These are phyloP conservation scores for Craterocephalus amniculus DNA, from an alignment of 2,797 vertebrate species.

Conservation along the genomic window DNA sequence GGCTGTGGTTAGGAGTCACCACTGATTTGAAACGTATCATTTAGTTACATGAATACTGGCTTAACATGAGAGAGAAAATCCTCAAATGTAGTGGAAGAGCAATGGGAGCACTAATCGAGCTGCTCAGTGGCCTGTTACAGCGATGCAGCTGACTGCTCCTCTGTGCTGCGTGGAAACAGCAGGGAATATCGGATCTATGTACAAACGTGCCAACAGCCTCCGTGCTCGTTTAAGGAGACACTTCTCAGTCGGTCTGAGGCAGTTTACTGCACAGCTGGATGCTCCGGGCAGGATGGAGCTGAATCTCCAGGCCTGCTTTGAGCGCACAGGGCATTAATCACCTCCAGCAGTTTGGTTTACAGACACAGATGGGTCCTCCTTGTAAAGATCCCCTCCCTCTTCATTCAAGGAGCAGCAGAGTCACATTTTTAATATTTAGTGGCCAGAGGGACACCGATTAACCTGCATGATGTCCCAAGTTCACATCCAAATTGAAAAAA, in stretches of 20 bases:
- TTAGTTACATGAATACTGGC: slow-evolving; percentile 33
- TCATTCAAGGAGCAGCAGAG: slow-evolving; percentile 21
- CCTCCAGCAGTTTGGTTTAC: slow-evolving; percentile 40
- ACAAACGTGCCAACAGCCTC: slow-evolving; percentile 42
- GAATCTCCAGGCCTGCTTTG: slow-evolving; percentile 30
- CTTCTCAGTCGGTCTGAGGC: slow-evolving; percentile 16
- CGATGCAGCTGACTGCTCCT: slow-evolving; percentile 54
- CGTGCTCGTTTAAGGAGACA: slow-evolving; percentile 27
- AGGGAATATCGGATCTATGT: slow-evolving; percentile 33
- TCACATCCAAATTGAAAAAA: background rate
- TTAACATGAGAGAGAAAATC: slow-evolving; percentile 20
- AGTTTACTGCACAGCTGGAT: slow-evolving; percentile 60
- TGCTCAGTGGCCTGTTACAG: slow-evolving; percentile 72
- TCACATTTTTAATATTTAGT: background rate
- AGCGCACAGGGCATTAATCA: slow-evolving; percentile 51
- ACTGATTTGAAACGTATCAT: slow-evolving; percentile 26
- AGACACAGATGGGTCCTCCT: slow-evolving; percentile 35
- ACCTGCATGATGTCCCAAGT: background rate
- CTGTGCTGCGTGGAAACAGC: slow-evolving; percentile 54
- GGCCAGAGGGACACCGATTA: background rate
- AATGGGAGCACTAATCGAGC: slow-evolving; percentile 40
- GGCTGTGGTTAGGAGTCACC: slow-evolving; percentile 19
- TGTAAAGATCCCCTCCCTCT: slow-evolving; percentile 10
- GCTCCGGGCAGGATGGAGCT: slow-evolving; percentile 3
- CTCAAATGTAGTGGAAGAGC: slow-evolving; percentile 64